These are phyloP conservation scores for Ibycter americanus DNA, from an alignment of 2,797 vertebrate genomes.

Conservation along the genomic window DNA sequence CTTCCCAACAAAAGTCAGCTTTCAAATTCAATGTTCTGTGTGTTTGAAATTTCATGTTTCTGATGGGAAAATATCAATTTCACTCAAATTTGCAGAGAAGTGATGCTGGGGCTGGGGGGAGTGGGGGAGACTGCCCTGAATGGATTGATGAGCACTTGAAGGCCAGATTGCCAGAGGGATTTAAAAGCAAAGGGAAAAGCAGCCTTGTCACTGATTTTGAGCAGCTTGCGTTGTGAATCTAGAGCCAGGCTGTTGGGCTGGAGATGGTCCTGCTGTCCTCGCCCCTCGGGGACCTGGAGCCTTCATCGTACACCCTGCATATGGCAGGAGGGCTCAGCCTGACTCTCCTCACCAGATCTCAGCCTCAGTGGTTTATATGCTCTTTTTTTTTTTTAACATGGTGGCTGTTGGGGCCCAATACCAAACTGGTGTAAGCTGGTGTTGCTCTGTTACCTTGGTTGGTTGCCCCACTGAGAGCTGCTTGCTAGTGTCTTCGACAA, in stretches of 20 bases:
- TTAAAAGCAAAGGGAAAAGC: neutral
- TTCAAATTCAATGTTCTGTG: slow-evolving; percentile 42
- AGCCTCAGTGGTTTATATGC: neutral
- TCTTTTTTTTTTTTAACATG: neutral
- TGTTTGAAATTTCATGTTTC: slow-evolving; percentile 50
- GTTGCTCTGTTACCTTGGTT: neutral
- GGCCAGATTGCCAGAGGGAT: neutral
- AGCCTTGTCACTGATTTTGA: neutral
- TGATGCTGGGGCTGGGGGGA: neutral
- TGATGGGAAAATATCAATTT: slow-evolving; percentile 61
- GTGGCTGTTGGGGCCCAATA: neutral
- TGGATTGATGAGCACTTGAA: neutral
- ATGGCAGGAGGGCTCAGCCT: neutral
- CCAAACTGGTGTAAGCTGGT: neutral
- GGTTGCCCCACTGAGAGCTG: neutral
- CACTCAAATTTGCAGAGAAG: slow-evolving; percentile 27
- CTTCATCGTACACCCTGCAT: accelerated
- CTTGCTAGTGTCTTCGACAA: neutral
- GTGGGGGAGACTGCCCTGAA: neutral
- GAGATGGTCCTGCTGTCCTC: neutral
- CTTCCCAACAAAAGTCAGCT: slow-evolving; percentile 66
- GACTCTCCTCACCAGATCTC: neutral
- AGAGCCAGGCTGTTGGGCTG: neutral
- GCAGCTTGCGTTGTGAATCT: neutral
- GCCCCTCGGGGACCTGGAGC: neutral